A percentile compares a stretch with the other conserved stretches of the same genome.
Evolutionary conservation across 1,140 invertebrate species (phyloP).

Genomic region (Episyrphus balteatus): DNA sequence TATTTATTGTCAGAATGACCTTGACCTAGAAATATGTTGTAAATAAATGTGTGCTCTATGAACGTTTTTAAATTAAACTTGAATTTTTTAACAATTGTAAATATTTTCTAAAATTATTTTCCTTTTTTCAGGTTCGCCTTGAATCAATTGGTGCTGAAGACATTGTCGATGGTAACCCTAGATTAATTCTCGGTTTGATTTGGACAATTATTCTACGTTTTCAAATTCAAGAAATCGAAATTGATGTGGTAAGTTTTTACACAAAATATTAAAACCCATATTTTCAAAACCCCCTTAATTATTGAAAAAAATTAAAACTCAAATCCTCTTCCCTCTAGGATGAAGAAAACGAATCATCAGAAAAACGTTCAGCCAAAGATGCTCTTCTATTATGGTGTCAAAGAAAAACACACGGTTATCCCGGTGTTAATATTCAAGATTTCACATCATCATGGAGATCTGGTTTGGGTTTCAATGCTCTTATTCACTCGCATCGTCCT

Average conservation of each 20-base stretch:
- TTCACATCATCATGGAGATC: slow-evolving; percentile 84
- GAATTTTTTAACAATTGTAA: too few relatives aligned
- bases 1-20: too few relatives aligned
- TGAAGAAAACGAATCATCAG: slow-evolving; percentile 93
- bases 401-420: slow-evolving; percentile 88
- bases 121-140: slow-evolving; percentile 61
- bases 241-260: slow-evolving; percentile 70
- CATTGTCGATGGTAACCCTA: slow-evolving; percentile 94
- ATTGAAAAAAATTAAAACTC: too few relatives aligned
- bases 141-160: slow-evolving; percentile 99
- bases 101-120: neutral
- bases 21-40: too few relatives aligned
- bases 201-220: slow-evolving; percentile 97
- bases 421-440: slow-evolving; percentile 76
- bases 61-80: too few relatives aligned
- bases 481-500: slow-evolving; percentile 91
- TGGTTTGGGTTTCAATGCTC: slow-evolving; percentile 91
- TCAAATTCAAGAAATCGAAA: slow-evolving; percentile 98
- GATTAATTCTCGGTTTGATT: slow-evolving; percentile 92
- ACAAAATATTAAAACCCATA: too few relatives aligned
- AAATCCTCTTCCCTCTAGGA: slow-evolving; percentile 48
- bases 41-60: too few relatives aligned
- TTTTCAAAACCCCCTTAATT: too few relatives aligned
- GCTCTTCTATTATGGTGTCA: slow-evolving; percentile 97
- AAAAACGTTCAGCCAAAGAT: slow-evolving; percentile 98